Conservation (phyloP, 2,888 invertebrate genomes). For the Pilophorus perplexus region DNA sequence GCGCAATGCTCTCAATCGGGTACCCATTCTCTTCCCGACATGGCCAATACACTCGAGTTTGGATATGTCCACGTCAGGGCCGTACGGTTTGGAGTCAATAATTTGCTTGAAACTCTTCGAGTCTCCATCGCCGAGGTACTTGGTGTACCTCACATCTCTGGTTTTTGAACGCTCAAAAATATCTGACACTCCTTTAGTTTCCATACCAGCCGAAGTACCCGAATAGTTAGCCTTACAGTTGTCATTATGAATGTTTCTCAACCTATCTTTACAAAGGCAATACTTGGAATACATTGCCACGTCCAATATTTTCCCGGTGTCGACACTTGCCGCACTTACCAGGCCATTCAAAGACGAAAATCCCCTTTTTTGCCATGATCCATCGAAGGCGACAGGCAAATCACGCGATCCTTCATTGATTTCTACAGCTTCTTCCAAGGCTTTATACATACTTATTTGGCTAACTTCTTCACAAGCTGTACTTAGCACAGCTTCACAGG, state of each 20-base stretch:
- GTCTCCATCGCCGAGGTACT: conserved; percentile 12
- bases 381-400: conserved; percentile 33
- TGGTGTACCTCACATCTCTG: not conserved
- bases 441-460: conserved; percentile 23
- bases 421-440: conserved; percentile 41
- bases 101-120: conserved; percentile 1
- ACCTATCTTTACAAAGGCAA: conserved; percentile 24
- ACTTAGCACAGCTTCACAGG: not conserved
- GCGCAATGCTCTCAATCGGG: not conserved
- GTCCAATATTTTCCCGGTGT: conserved; percentile 41
- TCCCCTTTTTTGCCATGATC: conserved; percentile 42
- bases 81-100: not conserved
- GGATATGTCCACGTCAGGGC: not conserved
- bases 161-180: conserved; percentile 27
- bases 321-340: conserved; percentile 39
- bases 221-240: conserved; percentile 24
- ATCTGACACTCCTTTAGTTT: conserved; percentile 13
- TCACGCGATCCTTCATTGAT: conserved; percentile 19
- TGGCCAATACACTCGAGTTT: conserved; percentile 16
- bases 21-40: conserved; percentile 6
- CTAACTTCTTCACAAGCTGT: not conserved
- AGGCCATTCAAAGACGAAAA: conserved; percentile 40
- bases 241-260: not conserved
- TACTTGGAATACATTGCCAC: conserved; percentile 34
- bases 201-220: conserved; percentile 37